Percentiles rank a stretch among this genome's conserved stretches.
Evolutionary conservation across 1,140 invertebrate genomes (phyloP).

Genomic region (silkworm (Bombyx mori)): ASM3026992v2 NC_085131.1:704501-705000

Average conservation of each 20-base stretch:
- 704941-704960: conserved; percentile 44
- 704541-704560: conserved; percentile 57
- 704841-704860: conserved; percentile 72
- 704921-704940: conserved; percentile 68
- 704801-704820: conserved; percentile 74
- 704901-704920: conserved; percentile 64
- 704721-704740: conserved; percentile 74
- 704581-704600: conserved; percentile 63
- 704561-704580: conserved; percentile 52
- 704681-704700: conserved; percentile 74
- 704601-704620: conserved; percentile 65
- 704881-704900: conserved; percentile 72
- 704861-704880: conserved; percentile 71
- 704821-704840: conserved; percentile 74
- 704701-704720: conserved; percentile 73
- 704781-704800: conserved; percentile 73
- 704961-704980: conserved; percentile 42
- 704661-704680: conserved; percentile 71
- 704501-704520: conserved; percentile 49
- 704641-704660: conserved; percentile 60
- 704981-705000: conserved; percentile 1
- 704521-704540: conserved; percentile 67
- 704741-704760: conserved; percentile 46
- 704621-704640: conserved; percentile 65
- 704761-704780: conserved; percentile 73